Base-by-base conservation (phyloP, 92 coral and sea anemone species). In the Umimayanthus kanabou region DNA sequence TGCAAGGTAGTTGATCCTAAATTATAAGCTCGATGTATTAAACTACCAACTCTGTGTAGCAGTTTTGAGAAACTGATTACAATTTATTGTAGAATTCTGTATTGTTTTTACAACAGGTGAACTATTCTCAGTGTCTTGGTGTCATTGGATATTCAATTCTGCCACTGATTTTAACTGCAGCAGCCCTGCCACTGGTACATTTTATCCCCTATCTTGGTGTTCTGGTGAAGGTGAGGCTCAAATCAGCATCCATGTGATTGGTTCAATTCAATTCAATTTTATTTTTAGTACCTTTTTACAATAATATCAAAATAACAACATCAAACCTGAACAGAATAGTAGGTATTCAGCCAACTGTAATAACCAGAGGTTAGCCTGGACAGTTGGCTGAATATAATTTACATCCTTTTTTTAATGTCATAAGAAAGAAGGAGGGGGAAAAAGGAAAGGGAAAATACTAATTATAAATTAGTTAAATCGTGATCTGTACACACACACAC, bases 41-140 rank as follows among this genome's bases (percentile, higher is more conserved):
- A 71, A 71, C 37, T 30, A 73, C 42, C 45, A 14, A 33, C 9
- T 30, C 23, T 28, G 45, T 20, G 20, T 15, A 72, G 39, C 16
- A 4, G 39, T 6, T 73, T 39, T 15, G 3, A 2, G 20, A 15
- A 83, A 65, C 55, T 4, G 10, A 26, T 28, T 22, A 39, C 18
- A 40, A 2, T 9, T 15, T 5, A 45, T 39, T 20, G 50, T 67
- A 71, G 7, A 25, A 39, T 85, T 29, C 11, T 22, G 67, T 74
- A 16, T 73, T 79, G 87, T 5, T 71, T 84, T 10, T 80, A n/a
- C 23, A 25, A 57, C 39, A 97, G 99, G 99, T 97, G 30, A 94
- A 94, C 85, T 97, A 93, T 83, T 97, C 99, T 37, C 99, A 97
- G 88, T 97, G 99, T 91, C 95, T 97, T 76, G 99, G 99, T 81